Evolutionary conservation across 2,113 vertebrate genomes (phyloP), one percentile per base, ranked within the genome.

Genomic region (Girardinichthys multiradiatus): DNA sequence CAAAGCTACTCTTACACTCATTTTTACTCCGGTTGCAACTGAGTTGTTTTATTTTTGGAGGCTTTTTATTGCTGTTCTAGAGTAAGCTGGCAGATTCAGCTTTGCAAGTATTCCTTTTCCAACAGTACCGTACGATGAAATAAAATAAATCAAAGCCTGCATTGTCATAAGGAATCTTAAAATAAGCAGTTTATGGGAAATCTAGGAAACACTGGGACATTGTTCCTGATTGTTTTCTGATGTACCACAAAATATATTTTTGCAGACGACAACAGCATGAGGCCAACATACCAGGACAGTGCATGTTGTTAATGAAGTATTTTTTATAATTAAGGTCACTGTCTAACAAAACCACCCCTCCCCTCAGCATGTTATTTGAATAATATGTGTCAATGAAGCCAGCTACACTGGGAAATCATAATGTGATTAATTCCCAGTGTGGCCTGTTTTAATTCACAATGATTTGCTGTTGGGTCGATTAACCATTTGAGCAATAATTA

Each of bases 281-380:
- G 73, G 80, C 61, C 74, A 74, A 58, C 80, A 87, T 89, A 85
- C 51, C 59, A 74, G 80, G 79, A 82, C 86, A 85, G 62, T 68
- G 81, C 24, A 76, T 70, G 74, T 80, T 91, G 82, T 87, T 90
- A 92, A 93, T 94, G 93, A 84, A 94, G 87, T 88, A 93, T 92
- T 90, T 45, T 90, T 89, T 91, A 89, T 95, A 94, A 96, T 95
- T 93, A 94, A 92, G 93, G 88, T 89, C 92, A 95, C 83, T 89
- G 92, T 93, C 91, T 91, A 91, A 93, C 90, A 93, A 87, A 91
- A 75, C 65, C 88, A 19, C 81, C 75, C 92, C 92, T 91, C 93
- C 93, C 64, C 63, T 45, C 1, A 93, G 93, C 93, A 93, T 94
- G 93, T 92, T 86, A 92, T 91, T 92, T 95, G 92, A 96, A 95